Evolutionary conservation across 1,140 invertebrate genomes (phyloP).

Genomic region (Pseudomyrmex pallidus): DNA sequence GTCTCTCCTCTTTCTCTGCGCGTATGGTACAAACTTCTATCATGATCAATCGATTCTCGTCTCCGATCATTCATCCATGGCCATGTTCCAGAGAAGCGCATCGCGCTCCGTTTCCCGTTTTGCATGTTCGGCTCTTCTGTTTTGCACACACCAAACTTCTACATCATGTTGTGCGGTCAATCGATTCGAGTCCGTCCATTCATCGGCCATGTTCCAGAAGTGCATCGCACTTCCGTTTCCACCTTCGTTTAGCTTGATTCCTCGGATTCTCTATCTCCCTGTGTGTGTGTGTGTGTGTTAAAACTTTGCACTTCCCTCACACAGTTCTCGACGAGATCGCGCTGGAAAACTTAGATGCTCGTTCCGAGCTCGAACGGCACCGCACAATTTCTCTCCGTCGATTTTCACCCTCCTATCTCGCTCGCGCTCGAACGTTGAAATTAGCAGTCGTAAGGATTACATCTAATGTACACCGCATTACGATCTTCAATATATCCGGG

Average conservation of each 20-base stretch:
- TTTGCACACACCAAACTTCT: slow-evolving; percentile 29
- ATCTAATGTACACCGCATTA: slow-evolving; percentile 47
- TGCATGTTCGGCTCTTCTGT: background rate
- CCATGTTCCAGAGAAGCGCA: too few relatives aligned
- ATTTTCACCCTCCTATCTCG: too few relatives aligned
- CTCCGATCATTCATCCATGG: too few relatives aligned
- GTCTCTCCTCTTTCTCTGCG: background rate
- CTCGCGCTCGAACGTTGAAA: background rate
- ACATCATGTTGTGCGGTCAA: slow-evolving; percentile 28
- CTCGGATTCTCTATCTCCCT: slow-evolving; percentile 1
- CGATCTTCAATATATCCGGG: slow-evolving; percentile 36
- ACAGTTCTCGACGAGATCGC: background rate
- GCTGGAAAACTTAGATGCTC: slow-evolving; percentile 19
- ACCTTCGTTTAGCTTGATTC: slow-evolving; percentile 9
- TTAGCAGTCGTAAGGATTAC: slow-evolving; percentile 51
- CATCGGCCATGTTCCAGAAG: background rate
- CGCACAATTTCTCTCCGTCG: background rate
- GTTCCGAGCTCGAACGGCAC: background rate
- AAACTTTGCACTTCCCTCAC: slow-evolving; percentile 35
- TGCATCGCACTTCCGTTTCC: slow-evolving; percentile 23
- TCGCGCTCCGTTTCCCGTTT: background rate
- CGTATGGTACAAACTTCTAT: too few relatives aligned
- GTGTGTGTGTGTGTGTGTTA: slow-evolving; percentile 10
- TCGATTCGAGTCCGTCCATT: slow-evolving; percentile 39
- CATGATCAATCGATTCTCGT: too few relatives aligned